phyloP scores from a whole-genome alignment of 1,140 invertebrate genomes.

The Steinernema khuongi region DNA sequence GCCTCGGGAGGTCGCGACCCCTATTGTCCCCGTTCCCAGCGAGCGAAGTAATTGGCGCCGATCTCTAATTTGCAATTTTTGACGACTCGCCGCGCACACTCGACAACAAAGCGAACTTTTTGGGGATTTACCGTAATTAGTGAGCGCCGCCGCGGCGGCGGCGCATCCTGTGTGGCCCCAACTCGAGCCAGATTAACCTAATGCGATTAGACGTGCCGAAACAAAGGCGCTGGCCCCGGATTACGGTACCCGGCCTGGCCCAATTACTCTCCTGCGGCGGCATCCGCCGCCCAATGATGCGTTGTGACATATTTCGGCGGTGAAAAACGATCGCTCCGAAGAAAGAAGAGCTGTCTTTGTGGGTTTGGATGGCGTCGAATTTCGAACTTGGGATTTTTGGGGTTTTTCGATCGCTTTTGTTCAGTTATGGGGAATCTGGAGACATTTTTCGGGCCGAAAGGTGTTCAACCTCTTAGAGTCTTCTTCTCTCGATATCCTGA shows the following conservation, averaged over 20 bases:
- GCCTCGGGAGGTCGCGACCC: conserved; percentile 11
- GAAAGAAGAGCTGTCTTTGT: conserved; percentile 10
- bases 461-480: background rate
- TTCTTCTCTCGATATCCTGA: no score
- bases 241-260: conserved; percentile 7
- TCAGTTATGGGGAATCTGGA: no score
- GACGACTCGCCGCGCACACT: background rate
- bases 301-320: conserved; percentile 12
- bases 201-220: conserved; percentile 11
- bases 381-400: background rate
- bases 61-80: conserved; percentile 31
- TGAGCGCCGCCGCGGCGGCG: no score
- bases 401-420: background rate
- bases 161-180: background rate
- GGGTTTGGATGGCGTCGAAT: conserved; percentile 12
- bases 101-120: background rate
- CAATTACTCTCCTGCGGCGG: background rate
- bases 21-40: conserved; percentile 20
- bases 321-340: conserved; percentile 23
- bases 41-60: background rate
- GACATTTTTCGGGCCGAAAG: background rate
- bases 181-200: conserved; percentile 11
- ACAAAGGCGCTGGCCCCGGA: background rate
- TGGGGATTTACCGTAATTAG: conserved; percentile 2
- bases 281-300: conserved; percentile 20